Evolutionary conservation across 2,888 invertebrate genomes (phyloP).

Genomic region (Euzetes globulus): DNA sequence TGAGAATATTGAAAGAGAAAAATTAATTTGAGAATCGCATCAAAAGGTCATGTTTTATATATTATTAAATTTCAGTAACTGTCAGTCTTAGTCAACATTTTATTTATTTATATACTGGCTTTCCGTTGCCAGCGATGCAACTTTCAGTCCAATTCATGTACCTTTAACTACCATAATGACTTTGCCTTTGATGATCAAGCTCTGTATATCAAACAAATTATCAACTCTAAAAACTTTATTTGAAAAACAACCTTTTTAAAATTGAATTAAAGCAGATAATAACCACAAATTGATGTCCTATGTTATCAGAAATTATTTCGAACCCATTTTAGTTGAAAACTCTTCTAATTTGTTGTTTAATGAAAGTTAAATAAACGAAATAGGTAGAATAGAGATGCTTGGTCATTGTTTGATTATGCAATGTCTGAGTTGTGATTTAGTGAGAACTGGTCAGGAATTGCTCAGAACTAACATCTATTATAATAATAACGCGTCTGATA

Average conservation of each 20-base stretch:
- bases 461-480: background rate
- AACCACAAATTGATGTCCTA: too few relatives aligned
- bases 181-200: too few relatives aligned
- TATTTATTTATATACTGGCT: conserved; percentile 6
- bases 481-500: background rate
- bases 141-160: background rate
- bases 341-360: too few relatives aligned
- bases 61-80: conserved; percentile 3
- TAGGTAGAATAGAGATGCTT: background rate
- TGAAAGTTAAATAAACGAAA: too few relatives aligned
- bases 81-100: conserved; percentile 1
- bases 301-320: too few relatives aligned
- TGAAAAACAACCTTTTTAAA: too few relatives aligned
- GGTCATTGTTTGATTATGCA: background rate
- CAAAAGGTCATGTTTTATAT: conserved; percentile 9
- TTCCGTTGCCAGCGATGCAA: background rate
- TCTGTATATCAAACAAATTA: too few relatives aligned
- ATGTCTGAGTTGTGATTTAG: background rate
- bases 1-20: background rate
- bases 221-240: background rate
- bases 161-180: too few relatives aligned
- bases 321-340: too few relatives aligned
- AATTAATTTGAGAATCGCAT: conserved; percentile 16
- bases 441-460: background rate
- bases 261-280: too few relatives aligned